Evolutionary conservation across 1,140 invertebrate species (phyloP), one percentile per base, ranked within the genome.

Genomic region (Macrotrachela quadricornifera): DNA sequence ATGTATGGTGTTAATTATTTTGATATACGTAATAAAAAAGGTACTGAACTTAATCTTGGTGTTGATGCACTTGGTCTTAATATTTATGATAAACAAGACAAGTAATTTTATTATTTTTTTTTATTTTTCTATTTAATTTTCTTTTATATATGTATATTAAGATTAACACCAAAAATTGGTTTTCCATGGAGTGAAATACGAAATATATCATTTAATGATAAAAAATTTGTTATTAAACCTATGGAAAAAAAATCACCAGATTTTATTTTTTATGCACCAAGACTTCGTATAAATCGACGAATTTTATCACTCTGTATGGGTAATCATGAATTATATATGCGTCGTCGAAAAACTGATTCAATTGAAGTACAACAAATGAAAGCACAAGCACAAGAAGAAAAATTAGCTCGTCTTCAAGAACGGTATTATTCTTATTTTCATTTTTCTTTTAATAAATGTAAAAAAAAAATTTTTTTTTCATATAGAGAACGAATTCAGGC

Each of bases 131-230:
- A 30, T 8, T 54, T 53, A 48, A 39, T 9, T 38, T 51, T 37
- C 11, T 45, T 3, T 30, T 59, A 36, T 42, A 51, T 42, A 10
- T 45, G 17, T 18, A 50, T 50, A 48, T 60, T 45, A 61, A 71
- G 68, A 61, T 60, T 71, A 56, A 69, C 67, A 37, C 69, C 70
- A 6, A 97, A 97, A 74, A 96, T 97, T 70, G 92, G 92, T 54
- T 99, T 99, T 71, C 92, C 92, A 1, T 99, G 94, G 94, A 94
- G 88, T 51, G 94, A 99, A 74, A 97, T 99, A 65, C 79, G 91
- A 60, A 99, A 99, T 70, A 96, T 99, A 64, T 94, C 90, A 21
- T 97, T 96, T 72, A 96, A 95, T 68, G 92, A 96, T 69, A 84
- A 88, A 66, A 95, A 95, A 73, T 99, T 99, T 74, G 90, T 96